Conservation (phyloP, 92 coral and sea anemone species). For the Pocillopora grandis region DNA sequence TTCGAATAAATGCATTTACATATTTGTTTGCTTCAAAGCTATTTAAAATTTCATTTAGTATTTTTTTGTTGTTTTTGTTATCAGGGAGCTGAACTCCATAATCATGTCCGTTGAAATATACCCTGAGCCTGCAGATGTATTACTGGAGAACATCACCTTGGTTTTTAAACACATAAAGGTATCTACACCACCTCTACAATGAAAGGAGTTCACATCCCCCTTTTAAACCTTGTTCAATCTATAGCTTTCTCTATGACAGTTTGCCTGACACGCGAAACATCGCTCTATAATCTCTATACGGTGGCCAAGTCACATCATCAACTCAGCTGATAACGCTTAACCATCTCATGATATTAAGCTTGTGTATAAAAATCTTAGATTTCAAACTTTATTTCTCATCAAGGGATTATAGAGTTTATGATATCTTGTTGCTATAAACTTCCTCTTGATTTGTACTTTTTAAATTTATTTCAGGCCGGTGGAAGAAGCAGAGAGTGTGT, state of each 20-base stretch:
- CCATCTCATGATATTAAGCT: no score
- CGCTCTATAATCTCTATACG: no score
- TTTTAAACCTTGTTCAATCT: neutral
- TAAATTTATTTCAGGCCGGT: neutral
- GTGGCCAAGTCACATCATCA: no score
- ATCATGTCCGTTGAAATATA: conserved; percentile 10
- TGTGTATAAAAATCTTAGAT: no score
- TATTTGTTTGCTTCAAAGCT: no score
- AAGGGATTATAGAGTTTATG: neutral
- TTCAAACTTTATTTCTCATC: no score
- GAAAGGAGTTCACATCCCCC: neutral
- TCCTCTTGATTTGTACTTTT: neutral
- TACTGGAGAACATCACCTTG: conserved; percentile 4
- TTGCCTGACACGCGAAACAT: no score
- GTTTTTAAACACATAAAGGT: conserved; percentile 17
- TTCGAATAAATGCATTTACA: no score
- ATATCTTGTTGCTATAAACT: neutral
- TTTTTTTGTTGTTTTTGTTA: neutral
- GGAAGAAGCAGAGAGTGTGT: conserved; percentile 1
- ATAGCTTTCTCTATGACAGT: neutral
- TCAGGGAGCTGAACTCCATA: conserved; percentile 3
- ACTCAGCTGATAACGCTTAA: no score
- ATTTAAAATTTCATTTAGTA: no score
- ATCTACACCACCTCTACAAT: neutral
- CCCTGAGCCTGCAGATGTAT: neutral